phyloP scores from a whole-genome alignment of 2,113 vertebrate species.

The Percopsis transmontana region DNA sequence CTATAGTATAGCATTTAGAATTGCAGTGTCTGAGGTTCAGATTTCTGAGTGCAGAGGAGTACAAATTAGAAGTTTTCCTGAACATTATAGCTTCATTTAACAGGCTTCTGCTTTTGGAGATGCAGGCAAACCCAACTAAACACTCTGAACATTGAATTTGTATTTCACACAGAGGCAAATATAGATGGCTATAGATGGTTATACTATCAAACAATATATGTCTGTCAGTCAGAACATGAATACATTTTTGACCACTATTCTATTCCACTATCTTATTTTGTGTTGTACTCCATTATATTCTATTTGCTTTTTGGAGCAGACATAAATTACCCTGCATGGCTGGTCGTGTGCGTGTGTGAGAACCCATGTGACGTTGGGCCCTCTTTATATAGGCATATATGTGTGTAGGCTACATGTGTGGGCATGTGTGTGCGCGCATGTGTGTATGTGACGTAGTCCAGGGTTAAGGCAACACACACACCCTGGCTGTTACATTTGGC shows the following conservation, averaged over 20 bases:
- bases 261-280: slow-evolving; percentile 5
- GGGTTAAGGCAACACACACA: slow-evolving; percentile 67
- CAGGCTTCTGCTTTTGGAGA: no score
- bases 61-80: no score
- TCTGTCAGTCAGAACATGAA: no score
- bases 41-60: no score
- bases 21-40: no score
- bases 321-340: slow-evolving; percentile 66
- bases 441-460: slow-evolving; percentile 37
- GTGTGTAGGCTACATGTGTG: slow-evolving; percentile 41
- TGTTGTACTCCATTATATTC: slow-evolving; percentile 44
- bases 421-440: slow-evolving; percentile 13
- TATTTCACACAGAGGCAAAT: neutral
- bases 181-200: neutral
- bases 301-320: slow-evolving; percentile 73
- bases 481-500: slow-evolving; percentile 72
- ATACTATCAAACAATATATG: neutral
- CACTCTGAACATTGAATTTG: no score
- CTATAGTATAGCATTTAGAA: no score
- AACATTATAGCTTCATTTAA: no score
- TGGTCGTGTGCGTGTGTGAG: slow-evolving; percentile 54
- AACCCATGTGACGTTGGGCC: no score
- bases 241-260: slow-evolving; percentile 3
- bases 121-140: no score
- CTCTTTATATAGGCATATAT: no score